Conservation (phyloP, 2,113 vertebrate genomes). For the Jacana jacana region DNA sequence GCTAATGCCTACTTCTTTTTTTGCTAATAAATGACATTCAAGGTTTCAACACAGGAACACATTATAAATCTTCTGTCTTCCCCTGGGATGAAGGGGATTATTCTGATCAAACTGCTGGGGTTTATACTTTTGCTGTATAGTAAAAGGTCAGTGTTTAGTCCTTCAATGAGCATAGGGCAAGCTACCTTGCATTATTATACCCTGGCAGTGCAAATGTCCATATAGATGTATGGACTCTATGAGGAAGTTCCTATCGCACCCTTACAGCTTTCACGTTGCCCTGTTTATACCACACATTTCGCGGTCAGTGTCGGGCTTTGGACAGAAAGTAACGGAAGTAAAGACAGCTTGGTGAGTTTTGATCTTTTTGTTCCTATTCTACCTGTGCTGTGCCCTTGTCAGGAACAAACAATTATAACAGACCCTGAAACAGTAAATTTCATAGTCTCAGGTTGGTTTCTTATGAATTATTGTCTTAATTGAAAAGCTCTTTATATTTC, state of each 20-base stretch:
- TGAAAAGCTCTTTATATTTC: neutral
- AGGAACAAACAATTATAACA: neutral
- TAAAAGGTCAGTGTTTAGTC: neutral
- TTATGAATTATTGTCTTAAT: neutral
- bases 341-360: neutral
- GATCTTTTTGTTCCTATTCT: neutral
- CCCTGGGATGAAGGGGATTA: neutral
- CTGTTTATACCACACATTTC: neutral
- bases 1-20: neutral
- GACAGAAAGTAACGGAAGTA: neutral
- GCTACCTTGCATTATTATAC: neutral
- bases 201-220: neutral
- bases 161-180: neutral
- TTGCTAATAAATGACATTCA: neutral
- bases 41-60: neutral
- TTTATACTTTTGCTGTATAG: neutral
- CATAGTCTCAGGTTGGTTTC: neutral
- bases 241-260: rapidly evolving
- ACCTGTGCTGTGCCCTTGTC: neutral
- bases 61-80: neutral
- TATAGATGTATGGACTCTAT: neutral
- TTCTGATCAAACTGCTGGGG: neutral
- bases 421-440: neutral
- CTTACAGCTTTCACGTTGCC: neutral
- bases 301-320: neutral